These are phyloP conservation scores for Plebejus melissa DNA, from an alignment of 2,888 invertebrate genomes.

Conservation along the genomic window DNA sequence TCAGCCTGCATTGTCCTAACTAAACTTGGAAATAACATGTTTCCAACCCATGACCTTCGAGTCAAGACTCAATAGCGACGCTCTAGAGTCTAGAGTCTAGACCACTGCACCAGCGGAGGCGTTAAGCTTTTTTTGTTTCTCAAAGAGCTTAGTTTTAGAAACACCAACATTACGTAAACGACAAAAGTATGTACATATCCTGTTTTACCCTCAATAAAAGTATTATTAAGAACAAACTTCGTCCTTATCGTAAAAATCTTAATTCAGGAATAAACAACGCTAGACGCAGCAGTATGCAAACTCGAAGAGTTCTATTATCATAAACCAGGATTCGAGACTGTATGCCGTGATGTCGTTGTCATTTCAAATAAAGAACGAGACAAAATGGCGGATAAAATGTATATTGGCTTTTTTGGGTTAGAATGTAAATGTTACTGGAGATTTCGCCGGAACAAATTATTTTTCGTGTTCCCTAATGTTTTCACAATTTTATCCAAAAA, in stretches of 20 bases:
- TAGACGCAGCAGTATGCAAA: background rate
- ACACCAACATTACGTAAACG: background rate
- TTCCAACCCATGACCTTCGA: too few species aligned
- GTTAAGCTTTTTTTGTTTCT: background rate
- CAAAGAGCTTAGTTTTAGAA: background rate
- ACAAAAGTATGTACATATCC: background rate
- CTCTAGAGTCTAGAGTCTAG: too few species aligned
- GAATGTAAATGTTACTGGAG: slow-evolving; percentile 24
- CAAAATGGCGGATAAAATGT: slow-evolving; percentile 23
- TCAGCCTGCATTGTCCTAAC: too few species aligned
- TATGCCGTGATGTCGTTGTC: slow-evolving; percentile 34
- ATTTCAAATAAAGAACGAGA: slow-evolving; percentile 28
- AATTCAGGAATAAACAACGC: slow-evolving; percentile 20
- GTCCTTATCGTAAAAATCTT: slow-evolving; percentile 9
- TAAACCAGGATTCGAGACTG: slow-evolving; percentile 35
- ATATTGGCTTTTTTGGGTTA: slow-evolving; percentile 25
- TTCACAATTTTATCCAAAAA: slow-evolving; percentile 7
- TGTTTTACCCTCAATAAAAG: background rate
- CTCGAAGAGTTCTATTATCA: slow-evolving; percentile 31
- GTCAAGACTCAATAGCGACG: too few species aligned
- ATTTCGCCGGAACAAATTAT: slow-evolving; percentile 19
- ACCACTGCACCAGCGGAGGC: too few species aligned
- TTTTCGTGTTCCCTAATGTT: background rate
- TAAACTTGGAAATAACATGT: too few species aligned
- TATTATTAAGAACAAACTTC: background rate